Base-by-base conservation (phyloP, 2,113 vertebrate genomes). In the Candoia aspera region DNA sequence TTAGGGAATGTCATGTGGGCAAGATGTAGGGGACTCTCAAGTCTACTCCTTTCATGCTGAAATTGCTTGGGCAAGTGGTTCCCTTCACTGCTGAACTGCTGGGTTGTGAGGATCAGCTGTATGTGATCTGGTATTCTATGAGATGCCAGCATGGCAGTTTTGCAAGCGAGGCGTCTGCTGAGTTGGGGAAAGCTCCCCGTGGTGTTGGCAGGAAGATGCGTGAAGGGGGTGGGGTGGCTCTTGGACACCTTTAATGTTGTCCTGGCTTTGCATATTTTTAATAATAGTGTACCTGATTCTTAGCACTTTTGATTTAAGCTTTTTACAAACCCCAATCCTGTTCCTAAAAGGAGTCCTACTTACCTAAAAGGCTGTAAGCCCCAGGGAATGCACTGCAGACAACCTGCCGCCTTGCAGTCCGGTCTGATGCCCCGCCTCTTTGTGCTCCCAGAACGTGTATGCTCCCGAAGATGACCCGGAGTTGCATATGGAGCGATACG, bases 391-490 rank as follows among this genome's bases (percentile, higher is more conserved):
- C 6, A 4, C 19, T 79, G 33, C 33, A 79, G 1, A 33, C 33
- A 21, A 17, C n/a, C 73, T 24, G 26, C 23, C 4, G 54, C 8
- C 21, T 26, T 2, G 3, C 2, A 5, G 33, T 53, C 21, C 5
- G 2, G 4, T 10, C 33, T 64, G 57, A 33, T 54, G 12, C 79
- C 90, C 10, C n/a, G n/a, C 0, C 0, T 87, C 29, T 73, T 11
- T 42, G 0, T 46, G 33, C 91, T 6, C 6, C 0, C 97, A 99
- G 98, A 99, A 99, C 0, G 96, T 98, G 0, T 99, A 99, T 0
- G 99, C 99, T 0, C 99, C 99, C 0, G 99, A 99, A 0, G 96
- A 98, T 1, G 99, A 99, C 87, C 99, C 99, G 0, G 98, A 99
- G 97, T 97, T 99, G 98, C 97, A 42, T 0, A 94, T 97, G 17